These are phyloP conservation scores for Sialis fuliginosa DNA, from an alignment of 2,888 invertebrate genomes.

Conservation along the genomic window DNA sequence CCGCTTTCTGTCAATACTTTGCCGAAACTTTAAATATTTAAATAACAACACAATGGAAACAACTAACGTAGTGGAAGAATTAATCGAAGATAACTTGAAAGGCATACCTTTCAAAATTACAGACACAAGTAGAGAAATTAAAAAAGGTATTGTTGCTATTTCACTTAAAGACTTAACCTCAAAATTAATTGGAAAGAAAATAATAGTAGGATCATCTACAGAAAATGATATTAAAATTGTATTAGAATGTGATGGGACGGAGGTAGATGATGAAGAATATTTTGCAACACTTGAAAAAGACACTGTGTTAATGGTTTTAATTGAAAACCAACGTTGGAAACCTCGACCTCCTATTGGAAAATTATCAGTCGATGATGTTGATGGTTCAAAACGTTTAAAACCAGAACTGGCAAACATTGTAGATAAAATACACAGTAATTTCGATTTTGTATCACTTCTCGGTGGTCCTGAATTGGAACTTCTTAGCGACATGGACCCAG, in stretches of 20 bases:
- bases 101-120: slow-evolving; percentile 63
- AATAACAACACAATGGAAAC: not conserved
- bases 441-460: slow-evolving; percentile 68
- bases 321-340: slow-evolving; percentile 59
- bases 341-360: slow-evolving; percentile 43
- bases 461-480: slow-evolving; percentile 72
- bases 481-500: slow-evolving; percentile 78
- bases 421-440: slow-evolving; percentile 60
- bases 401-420: slow-evolving; percentile 52
- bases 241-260: slow-evolving; percentile 82
- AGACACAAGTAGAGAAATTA: slow-evolving; percentile 59
- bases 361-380: slow-evolving; percentile 38
- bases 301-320: slow-evolving; percentile 67
- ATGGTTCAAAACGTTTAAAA: slow-evolving; percentile 32
- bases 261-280: slow-evolving; percentile 90
- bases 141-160: slow-evolving; percentile 66
- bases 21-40: no score
- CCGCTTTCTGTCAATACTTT: no score
- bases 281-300: slow-evolving; percentile 80
- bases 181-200: slow-evolving; percentile 59
- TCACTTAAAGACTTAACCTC: slow-evolving; percentile 60
- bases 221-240: slow-evolving; percentile 47
- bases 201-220: slow-evolving; percentile 34
- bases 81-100: slow-evolving; percentile 10
- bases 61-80: not conserved